A percentile compares a stretch with the other conserved stretches of the same genome.
Conservation (phyloP, 2,888 invertebrate genomes). For the Nemoura dubitans region DNA sequence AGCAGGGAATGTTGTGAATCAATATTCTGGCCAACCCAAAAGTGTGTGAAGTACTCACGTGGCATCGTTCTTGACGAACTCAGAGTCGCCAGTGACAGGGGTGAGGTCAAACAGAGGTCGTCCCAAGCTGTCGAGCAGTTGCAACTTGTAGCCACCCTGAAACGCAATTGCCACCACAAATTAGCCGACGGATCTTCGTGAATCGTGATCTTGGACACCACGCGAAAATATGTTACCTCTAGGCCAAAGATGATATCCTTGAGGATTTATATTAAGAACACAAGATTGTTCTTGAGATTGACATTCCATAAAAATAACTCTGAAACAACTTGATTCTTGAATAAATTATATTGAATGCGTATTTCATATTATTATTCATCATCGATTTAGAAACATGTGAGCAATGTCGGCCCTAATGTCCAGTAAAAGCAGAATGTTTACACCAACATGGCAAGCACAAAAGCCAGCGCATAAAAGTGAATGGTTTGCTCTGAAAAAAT, state of each 20-base stretch:
- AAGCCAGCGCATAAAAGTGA: neutral
- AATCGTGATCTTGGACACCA: neutral
- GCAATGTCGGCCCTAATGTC: neutral
- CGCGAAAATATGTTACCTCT: neutral
- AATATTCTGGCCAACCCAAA: no score
- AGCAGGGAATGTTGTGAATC: no score
- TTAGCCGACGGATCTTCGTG: neutral
- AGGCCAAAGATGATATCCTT: neutral
- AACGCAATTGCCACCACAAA: constrained; percentile 56
- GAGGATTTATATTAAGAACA: neutral
- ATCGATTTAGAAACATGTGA: neutral
- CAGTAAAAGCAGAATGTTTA: neutral
- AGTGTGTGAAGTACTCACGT: constrained; percentile 73
- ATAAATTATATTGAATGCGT: neutral
- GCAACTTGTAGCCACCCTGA: constrained; percentile 91
- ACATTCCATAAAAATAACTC: neutral
- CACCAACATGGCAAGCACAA: neutral
- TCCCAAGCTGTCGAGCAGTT: constrained; percentile 85
- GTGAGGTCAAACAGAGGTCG: constrained; percentile 86
- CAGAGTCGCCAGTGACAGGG: constrained; percentile 79
- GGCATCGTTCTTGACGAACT: constrained; percentile 83
- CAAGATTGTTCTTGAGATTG: constrained; percentile 43
- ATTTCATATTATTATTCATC: neutral
- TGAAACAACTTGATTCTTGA: neutral
- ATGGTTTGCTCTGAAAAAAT: neutral